Evolutionary conservation across 1,140 invertebrate genomes (phyloP).

Genomic region (Phortica variegata): DNA sequence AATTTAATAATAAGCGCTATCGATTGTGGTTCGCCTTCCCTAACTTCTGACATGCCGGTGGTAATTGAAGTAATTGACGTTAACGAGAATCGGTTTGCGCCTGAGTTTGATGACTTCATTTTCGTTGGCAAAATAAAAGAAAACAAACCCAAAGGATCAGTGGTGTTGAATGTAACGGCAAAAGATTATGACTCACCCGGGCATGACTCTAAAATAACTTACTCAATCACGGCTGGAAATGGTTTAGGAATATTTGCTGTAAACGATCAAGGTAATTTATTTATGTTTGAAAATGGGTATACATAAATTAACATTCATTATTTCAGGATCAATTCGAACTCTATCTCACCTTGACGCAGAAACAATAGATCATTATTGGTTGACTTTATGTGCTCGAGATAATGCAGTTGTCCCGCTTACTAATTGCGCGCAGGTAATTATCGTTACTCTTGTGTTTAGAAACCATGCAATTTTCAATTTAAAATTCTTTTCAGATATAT

Average conservation of each 20-base stretch:
- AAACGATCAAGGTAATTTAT: constrained; percentile 78
- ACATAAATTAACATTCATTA: constrained; percentile 13
- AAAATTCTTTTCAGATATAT: constrained; percentile 69
- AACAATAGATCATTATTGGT: constrained; percentile 84
- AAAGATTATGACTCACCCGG: constrained; percentile 76
- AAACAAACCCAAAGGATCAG: constrained; percentile 72
- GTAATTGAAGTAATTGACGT: constrained; percentile 90
- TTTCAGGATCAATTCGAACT: constrained; percentile 80
- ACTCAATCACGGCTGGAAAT: constrained; percentile 84
- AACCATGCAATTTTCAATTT: neutral
- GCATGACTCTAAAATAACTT: constrained; percentile 77
- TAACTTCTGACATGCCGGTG: constrained; percentile 73
- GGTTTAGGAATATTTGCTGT: constrained; percentile 90
- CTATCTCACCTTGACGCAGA: constrained; percentile 84
- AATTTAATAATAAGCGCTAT: constrained; percentile 79
- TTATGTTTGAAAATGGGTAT: neutral
- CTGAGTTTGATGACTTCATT: constrained; percentile 82
- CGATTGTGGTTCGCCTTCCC: constrained; percentile 74
- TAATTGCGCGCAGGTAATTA: constrained; percentile 74
- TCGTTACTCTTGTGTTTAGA: neutral
- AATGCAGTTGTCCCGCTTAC: constrained; percentile 82
- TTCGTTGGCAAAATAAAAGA: constrained; percentile 70
- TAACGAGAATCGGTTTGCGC: constrained; percentile 85
- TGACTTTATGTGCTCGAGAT: constrained; percentile 90
- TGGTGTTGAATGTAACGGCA: constrained; percentile 76